Conservation (phyloP, 1,140 invertebrate genomes). For the Trichogramma pretiosum region DNA sequence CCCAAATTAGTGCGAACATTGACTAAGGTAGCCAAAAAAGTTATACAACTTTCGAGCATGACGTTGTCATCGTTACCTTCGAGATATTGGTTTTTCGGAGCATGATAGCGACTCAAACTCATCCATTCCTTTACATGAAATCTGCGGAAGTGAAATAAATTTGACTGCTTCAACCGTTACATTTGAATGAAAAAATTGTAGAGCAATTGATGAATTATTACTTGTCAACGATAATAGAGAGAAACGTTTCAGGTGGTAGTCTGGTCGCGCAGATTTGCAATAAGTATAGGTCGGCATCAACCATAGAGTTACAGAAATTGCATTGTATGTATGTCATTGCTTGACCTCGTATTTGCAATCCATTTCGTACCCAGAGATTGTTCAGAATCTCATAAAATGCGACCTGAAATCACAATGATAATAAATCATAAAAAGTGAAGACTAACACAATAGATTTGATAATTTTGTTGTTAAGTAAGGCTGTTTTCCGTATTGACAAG, state of each 20-base stretch:
- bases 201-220: conserved; percentile 37
- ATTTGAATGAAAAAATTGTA: conserved; percentile 5
- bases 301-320: conserved; percentile 97
- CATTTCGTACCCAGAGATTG: conserved; percentile 92
- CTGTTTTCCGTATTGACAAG: no score
- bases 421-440: no score
- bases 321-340: conserved; percentile 98
- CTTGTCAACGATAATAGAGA: conserved; percentile 82
- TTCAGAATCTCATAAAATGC: conserved; percentile 90
- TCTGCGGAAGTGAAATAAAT: conserved; percentile 37
- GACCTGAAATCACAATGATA: conserved; percentile 54
- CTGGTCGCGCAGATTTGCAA: conserved; percentile 86
- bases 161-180: background rate
- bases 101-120: conserved; percentile 61
- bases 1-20: conserved; percentile 85
- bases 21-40: conserved; percentile 83
- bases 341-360: conserved; percentile 93
- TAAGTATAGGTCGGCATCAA: conserved; percentile 91
- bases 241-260: conserved; percentile 74
- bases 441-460: no score
- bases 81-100: conserved; percentile 51
- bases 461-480: no score
- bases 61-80: conserved; percentile 72
- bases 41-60: conserved; percentile 88
- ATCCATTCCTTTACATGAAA: conserved; percentile 81